Percentiles rank a stretch among this genome's conserved stretches.
phyloP scores from a whole-genome alignment of 2,797 vertebrate species.

The Protonibea diacanthus region DNA sequence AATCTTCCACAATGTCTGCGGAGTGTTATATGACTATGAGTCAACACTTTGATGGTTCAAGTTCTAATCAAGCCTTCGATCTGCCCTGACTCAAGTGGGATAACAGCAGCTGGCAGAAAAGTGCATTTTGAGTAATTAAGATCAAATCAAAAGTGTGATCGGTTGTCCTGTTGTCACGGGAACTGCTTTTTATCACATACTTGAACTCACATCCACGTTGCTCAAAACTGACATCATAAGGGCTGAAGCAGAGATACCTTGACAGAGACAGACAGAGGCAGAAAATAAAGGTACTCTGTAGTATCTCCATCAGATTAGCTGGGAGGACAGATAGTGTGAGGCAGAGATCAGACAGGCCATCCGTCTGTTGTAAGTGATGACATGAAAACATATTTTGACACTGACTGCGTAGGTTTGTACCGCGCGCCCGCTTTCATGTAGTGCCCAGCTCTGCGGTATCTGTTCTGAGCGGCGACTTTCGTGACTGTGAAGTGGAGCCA shows the following conservation, averaged over 20 bases:
- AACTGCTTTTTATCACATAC: conserved; percentile 49
- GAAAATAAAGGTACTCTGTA: conserved; percentile 56
- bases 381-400: conserved; percentile 64
- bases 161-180: conserved; percentile 33
- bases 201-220: conserved; percentile 43
- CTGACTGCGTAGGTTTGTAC: conserved; percentile 45
- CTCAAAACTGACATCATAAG: conserved; percentile 33
- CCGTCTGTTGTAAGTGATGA: conserved; percentile 62
- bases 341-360: conserved; percentile 64
- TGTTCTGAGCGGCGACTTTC: conserved; percentile 4
- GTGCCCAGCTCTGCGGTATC: conserved; percentile 63
- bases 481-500: too few relatives aligned
- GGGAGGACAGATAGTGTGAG: conserved; percentile 64
- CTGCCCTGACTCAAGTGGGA: not conserved
- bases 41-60: not conserved
- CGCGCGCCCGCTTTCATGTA: conserved; percentile 68
- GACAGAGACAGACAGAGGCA: conserved; percentile 6
- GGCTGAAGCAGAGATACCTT: conserved; percentile 35
- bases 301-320: conserved; percentile 81
- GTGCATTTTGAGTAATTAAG: conserved; percentile 20
- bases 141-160: conserved; percentile 33
- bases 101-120: conserved; percentile 18
- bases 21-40: not conserved
- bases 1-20: not conserved
- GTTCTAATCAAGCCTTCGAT: not conserved